A percentile compares a stretch with the other conserved stretches of the same genome.
These are phyloP conservation scores for Cathartes aura DNA, from an alignment of 2,113 vertebrate genomes.

Conservation along the genomic window DNA sequence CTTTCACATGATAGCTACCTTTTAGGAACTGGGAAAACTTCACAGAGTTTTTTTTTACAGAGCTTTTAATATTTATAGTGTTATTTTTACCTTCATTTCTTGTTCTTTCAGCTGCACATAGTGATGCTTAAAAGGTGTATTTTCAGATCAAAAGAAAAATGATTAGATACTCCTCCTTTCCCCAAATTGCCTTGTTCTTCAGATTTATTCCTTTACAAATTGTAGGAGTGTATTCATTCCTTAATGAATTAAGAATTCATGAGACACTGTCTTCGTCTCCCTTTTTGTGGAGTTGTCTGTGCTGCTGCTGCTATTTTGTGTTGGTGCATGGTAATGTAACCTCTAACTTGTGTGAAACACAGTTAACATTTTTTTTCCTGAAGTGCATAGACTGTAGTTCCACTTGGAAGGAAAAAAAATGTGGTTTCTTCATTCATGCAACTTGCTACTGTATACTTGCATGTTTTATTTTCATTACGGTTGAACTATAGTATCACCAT, in stretches of 20 bases:
- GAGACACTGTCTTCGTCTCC: background rate
- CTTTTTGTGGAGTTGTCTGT: background rate
- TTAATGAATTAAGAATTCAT: slow-evolving; percentile 22
- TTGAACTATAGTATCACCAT: background rate
- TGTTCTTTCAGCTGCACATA: background rate
- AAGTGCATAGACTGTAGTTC: background rate
- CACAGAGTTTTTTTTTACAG: background rate
- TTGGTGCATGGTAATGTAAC: background rate
- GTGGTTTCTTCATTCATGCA: background rate
- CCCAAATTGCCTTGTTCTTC: background rate
- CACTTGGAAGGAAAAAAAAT: background rate
- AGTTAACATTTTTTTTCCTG: background rate
- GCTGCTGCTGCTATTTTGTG: background rate
- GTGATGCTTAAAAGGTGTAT: background rate
- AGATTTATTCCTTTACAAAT: background rate
- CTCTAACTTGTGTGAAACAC: background rate
- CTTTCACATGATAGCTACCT: background rate
- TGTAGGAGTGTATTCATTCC: background rate
- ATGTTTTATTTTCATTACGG: background rate
- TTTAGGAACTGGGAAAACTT: background rate
- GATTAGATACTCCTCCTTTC: background rate
- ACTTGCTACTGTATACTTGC: background rate
- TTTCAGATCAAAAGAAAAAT: slow-evolving; percentile 36
- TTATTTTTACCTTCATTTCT: background rate
- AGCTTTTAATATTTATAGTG: background rate